Percentiles rank a stretch among this genome's conserved stretches.
Evolutionary conservation across 2,797 vertebrate genomes (phyloP).

Genomic region (Alcedo quadribrachys): DNA sequence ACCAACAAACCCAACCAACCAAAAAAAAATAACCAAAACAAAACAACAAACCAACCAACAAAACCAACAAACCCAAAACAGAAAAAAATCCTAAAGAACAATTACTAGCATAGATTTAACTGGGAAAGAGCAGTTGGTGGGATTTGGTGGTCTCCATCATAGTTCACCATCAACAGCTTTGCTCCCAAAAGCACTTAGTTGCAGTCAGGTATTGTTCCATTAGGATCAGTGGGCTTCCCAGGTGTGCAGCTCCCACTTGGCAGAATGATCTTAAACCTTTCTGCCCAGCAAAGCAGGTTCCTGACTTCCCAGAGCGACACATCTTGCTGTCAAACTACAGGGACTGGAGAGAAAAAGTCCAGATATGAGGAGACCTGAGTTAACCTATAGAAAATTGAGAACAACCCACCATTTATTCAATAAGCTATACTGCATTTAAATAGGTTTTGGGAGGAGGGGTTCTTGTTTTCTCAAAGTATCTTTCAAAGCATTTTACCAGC

Average conservation of each 20-base stretch:
- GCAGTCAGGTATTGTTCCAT: rapidly evolving
- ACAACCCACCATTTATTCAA: neutral
- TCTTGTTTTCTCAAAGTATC: neutral
- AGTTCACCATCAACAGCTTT: neutral
- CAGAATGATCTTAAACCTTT: neutral
- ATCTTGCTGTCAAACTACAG: neutral
- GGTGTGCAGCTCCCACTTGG: neutral
- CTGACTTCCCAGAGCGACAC: neutral
- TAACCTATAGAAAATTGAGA: neutral
- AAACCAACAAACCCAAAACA: neutral
- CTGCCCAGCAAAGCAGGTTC: neutral
- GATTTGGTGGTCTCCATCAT: neutral
- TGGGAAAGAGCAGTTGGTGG: neutral
- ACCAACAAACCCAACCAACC: neutral
- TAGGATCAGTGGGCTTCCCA: neutral
- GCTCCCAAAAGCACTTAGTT: neutral
- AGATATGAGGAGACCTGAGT: neutral
- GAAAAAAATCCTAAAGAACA: conserved; percentile 72
- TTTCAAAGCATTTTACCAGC: neutral
- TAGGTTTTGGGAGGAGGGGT: neutral
- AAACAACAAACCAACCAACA: no score
- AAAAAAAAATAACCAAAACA: conserved; percentile 68
- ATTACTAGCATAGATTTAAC: conserved; percentile 4
- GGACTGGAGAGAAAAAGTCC: neutral
- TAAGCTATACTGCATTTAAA: neutral